Evolutionary conservation across 1,140 invertebrate species (phyloP), one percentile per base, ranked within the genome.

Genomic region (Manduca sexta): DNA sequence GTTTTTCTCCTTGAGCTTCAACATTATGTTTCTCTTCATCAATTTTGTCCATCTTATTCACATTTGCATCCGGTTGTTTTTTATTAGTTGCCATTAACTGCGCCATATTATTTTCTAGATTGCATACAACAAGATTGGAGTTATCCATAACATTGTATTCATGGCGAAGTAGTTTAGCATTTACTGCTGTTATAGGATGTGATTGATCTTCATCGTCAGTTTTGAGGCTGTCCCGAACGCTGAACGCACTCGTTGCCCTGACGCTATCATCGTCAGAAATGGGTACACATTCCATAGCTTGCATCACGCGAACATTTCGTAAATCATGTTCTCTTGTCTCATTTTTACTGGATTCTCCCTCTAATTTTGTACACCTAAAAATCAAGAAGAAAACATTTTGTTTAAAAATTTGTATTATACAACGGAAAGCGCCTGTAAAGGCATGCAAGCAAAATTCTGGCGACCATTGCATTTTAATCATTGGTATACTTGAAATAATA

Each of bases 191-290:
- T 18, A 87, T 86, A 10, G 80, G 83, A 43, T 86, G 78, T 21
- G 82, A 59, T 46, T 87, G 86, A 40, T 89, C 88, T 71, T 89
- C 89, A 14, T 88, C 84, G 52, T 90, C 89, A n/a, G 89, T 90
- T 64, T 89, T 89, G 2, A 90, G 69, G 31, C 88, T 88, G 51
- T 90, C 89, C 56, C 86, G 67, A 0, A 87, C 75, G 59, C 86
- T 87, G 45, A 86, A 79, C 1, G 84, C 86, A 54, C 86, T 86
- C 0, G 81, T 83, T 1, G 84, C 86, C 59, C 86, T 49, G 4
- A 87, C 79, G 49, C 86, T 87, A 45, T 87, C 86, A 49, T 87
- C 86, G 46, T 87, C 86, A 11, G 86, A 87, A 43, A 87, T 83
- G 2, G 79, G 80, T 2, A 84, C 59, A 57, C 84, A 83, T 49